Evolutionary conservation across 1,140 invertebrate species (phyloP), one percentile per base, ranked within the genome.

Genomic region (Penaeus japonicus): DNA sequence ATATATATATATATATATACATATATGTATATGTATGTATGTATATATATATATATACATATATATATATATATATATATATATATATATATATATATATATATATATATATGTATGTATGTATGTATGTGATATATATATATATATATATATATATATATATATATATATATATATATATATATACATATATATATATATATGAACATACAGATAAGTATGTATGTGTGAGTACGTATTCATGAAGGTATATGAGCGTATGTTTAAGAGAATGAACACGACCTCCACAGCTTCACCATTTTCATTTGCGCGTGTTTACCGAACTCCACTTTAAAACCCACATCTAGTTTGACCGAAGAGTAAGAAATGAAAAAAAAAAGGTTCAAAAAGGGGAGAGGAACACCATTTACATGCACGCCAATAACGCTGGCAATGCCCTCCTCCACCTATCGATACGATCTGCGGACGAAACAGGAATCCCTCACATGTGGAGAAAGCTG

Each of bases 61-160:
- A 39, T 47, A 78, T 47, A 78, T 47, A 78, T 12, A 78, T 78
- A 78, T 39, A 39, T 78, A 78, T 18, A 78, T 78, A 39, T 39
- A 78, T 39, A 78, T 39, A 78, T 3, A 78, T 39, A 39, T 78
- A 39, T 39, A 78, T 39, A 78, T 78, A 78, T 78, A 78, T 78
- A 78, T 78, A 39, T 78, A 39, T 78, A 78, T 78, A 78, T 78
- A 39, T 78, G 39, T 78, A 78, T 78, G 39, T 78, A 78, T 39
- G 39, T 39, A 78, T 39, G 39, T 39, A 78, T 53, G 47, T 79
- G 39, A 39, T 79, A 30, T 1, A 79, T 39, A 20, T 32, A 17
- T 79, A 1, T 47, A 12, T 15, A 79, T 20, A 18, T n/a, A 39
- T 79, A 18, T 3, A 79, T 12, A 5, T 32, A 35, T 24, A 4